Percentiles rank a stretch among this genome's conserved stretches.
Evolutionary conservation across 1,140 invertebrate species (phyloP).

Genomic region (Notospermus geniculatus): DNA sequence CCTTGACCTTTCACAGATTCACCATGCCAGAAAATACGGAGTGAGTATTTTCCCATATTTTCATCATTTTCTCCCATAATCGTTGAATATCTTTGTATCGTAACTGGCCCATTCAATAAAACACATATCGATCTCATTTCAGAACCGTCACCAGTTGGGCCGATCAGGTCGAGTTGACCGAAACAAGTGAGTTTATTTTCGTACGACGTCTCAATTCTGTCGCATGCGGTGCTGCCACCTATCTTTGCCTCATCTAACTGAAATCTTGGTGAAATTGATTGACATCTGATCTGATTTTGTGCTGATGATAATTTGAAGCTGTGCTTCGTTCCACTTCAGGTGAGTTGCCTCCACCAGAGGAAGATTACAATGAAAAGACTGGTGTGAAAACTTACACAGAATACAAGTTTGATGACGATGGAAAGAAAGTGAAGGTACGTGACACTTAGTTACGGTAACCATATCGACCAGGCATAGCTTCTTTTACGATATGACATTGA

Average conservation of each 20-base stretch:
- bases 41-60: too few relatives aligned
- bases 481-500: too few relatives aligned
- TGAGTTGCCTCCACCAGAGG: constrained; percentile 73
- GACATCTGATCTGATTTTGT: too few relatives aligned
- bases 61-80: too few relatives aligned
- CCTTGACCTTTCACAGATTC: too few relatives aligned
- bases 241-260: background rate
- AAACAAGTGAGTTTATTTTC: constrained; percentile 57
- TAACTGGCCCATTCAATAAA: too few relatives aligned
- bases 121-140: constrained; percentile 26
- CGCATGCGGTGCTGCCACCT: background rate
- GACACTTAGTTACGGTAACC: too few relatives aligned
- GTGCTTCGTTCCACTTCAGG: too few relatives aligned
- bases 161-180: constrained; percentile 80
- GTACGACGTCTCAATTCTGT: background rate
- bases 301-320: too few relatives aligned
- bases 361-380: constrained; percentile 73
- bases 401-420: constrained; percentile 86
- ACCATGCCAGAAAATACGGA: too few relatives aligned
- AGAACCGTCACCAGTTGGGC: constrained; percentile 78
- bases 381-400: constrained; percentile 89
- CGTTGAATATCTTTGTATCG: too few relatives aligned
- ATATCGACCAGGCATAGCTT: too few relatives aligned
- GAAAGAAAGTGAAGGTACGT: constrained; percentile 69
- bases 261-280: background rate